Percentiles rank a stretch among this genome's conserved stretches.
phyloP scores from a whole-genome alignment of 2,113 vertebrate genomes.

The Probosciger aterrimus region DNA sequence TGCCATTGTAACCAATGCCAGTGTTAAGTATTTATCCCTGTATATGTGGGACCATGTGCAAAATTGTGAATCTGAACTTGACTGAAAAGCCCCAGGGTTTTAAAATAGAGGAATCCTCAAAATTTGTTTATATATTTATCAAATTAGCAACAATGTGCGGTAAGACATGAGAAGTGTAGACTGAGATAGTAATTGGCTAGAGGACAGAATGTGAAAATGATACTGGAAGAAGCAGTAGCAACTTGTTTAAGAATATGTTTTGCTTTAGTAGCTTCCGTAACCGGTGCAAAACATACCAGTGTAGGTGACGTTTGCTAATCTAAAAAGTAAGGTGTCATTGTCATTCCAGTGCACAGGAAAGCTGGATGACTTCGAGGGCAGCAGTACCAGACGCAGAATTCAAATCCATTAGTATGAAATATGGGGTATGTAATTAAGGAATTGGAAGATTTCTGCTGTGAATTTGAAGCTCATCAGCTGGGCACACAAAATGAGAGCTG shows the following conservation, averaged over 20 bases:
- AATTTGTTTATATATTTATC: not conserved
- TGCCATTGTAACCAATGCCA: not conserved
- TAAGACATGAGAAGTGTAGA: not conserved
- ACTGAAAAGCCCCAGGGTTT: not conserved
- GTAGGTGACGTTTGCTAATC: fast-evolving
- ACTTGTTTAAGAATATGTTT: not conserved
- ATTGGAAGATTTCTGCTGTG: fast-evolving
- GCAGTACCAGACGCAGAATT: fast-evolving
- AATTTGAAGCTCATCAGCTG: not conserved
- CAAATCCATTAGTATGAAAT: fast-evolving
- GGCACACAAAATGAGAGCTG: no score
- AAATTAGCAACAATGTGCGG: not conserved
- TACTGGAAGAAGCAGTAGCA: not conserved
- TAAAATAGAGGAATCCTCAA: not conserved
- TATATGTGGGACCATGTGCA: fast-evolving
- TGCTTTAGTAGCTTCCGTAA: not conserved
- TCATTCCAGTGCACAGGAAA: fast-evolving
- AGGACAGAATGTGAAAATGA: no score
- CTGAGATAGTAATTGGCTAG: not conserved
- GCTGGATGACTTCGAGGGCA: not conserved
- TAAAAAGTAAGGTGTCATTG: fast-evolving
- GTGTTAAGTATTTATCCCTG: not conserved
- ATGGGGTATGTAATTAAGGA: fast-evolving
- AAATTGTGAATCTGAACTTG: not conserved
- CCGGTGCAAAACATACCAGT: fast-evolving